phyloP scores from a whole-genome alignment of 2,797 vertebrate species.

The Margarornis squamiger region DNA sequence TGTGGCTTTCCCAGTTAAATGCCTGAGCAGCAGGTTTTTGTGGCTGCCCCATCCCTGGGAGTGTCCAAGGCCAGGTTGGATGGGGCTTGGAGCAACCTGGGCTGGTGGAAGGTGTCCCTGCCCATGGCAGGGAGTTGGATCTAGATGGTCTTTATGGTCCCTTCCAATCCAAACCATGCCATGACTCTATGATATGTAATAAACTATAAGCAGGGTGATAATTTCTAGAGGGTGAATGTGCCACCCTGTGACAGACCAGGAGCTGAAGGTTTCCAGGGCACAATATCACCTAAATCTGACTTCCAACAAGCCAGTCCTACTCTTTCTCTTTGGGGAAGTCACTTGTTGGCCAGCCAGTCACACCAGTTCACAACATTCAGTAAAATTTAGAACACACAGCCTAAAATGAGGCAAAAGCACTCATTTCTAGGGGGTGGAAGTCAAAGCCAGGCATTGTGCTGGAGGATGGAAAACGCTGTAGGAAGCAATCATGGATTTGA shows the following conservation, averaged over 20 bases:
- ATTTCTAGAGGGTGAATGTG: background rate
- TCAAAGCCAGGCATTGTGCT: background rate
- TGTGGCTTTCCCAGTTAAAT: background rate
- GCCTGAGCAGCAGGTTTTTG: background rate
- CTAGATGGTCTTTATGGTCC: background rate
- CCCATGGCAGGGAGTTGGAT: background rate
- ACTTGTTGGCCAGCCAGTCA: background rate
- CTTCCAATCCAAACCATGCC: background rate
- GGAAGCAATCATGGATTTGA: background rate
- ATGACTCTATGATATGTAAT: background rate
- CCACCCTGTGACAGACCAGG: background rate
- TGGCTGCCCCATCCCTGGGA: background rate
- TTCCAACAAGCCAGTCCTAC: background rate
- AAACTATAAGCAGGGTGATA: background rate
- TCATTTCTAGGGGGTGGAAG: rapidly evolving
- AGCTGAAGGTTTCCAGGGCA: background rate
- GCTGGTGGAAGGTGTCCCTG: background rate
- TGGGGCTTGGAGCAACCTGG: background rate
- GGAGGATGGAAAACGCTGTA: background rate
- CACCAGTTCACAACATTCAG: background rate
- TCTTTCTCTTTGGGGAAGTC: background rate
- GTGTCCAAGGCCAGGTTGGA: background rate
- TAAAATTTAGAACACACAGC: background rate
- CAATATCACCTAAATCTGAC: background rate
- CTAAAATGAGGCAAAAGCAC: background rate